Percentiles rank a stretch among this genome's conserved stretches.
Evolutionary conservation across 2,888 invertebrate genomes (phyloP).

Genomic region (Eupithecia vulgata): DNA sequence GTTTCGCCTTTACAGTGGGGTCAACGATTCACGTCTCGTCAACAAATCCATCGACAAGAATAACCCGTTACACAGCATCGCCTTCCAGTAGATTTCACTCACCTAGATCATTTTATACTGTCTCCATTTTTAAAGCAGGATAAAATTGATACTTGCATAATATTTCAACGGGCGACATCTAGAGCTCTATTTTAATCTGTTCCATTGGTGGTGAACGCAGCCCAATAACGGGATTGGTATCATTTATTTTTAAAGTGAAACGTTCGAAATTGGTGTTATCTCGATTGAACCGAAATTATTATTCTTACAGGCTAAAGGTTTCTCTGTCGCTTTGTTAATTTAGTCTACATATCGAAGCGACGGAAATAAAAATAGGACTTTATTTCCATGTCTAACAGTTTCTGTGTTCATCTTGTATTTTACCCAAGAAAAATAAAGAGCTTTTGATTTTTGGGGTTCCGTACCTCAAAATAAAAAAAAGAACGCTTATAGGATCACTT

Average conservation of each 20-base stretch:
- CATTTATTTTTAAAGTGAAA: neutral
- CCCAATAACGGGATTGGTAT: neutral
- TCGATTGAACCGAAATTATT: neutral
- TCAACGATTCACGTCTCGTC: constrained; percentile 80
- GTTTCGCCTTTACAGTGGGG: constrained; percentile 73
- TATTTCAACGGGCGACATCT: constrained; percentile 6
- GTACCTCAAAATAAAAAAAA: no score
- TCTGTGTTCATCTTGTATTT: no score
- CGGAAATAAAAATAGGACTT: neutral
- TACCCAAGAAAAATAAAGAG: no score
- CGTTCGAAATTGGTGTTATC: neutral
- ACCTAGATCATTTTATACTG: constrained; percentile 67
- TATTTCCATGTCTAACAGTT: no score
- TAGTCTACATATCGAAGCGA: no score
- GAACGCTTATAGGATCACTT: no score
- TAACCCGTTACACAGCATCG: constrained; percentile 81
- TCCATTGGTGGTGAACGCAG: neutral
- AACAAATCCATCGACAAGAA: constrained; percentile 82
- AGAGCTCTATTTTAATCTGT: neutral
- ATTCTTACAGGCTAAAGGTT: neutral
- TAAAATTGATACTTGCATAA: constrained; percentile 14
- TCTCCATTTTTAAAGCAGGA: constrained; percentile 52
- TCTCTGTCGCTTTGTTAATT: neutral
- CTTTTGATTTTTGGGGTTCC: no score
- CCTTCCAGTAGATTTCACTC: constrained; percentile 76